Percentiles rank a stretch among this genome's conserved stretches.
Evolutionary conservation across 2,888 invertebrate genomes (phyloP).

Genomic region (Diadromus collaris): DNA sequence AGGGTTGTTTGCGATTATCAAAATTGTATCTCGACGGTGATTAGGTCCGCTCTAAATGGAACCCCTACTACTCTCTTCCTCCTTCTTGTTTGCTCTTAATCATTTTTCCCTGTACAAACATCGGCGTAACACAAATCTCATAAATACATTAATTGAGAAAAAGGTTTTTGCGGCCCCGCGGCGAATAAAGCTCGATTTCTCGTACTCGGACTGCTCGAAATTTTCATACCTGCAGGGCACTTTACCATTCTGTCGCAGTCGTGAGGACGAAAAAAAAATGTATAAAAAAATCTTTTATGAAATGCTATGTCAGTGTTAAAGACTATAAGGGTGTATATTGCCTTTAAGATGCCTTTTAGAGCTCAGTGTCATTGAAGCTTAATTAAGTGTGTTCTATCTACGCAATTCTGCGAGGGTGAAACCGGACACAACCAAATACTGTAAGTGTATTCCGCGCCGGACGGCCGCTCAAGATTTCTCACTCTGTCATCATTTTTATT

Average conservation of each 20-base stretch:
- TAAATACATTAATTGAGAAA: constrained; percentile 78
- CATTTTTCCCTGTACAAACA: constrained; percentile 70
- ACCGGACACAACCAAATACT: too few species aligned
- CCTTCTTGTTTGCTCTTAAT: constrained; percentile 76
- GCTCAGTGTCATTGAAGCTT: too few species aligned
- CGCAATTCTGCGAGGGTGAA: too few species aligned
- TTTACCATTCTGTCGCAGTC: too few species aligned
- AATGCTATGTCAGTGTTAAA: too few species aligned
- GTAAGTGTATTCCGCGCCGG: too few species aligned
- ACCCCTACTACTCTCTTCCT: background rate
- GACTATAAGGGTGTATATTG: too few species aligned
- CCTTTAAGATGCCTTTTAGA: too few species aligned
- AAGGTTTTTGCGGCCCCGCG: constrained; percentile 65
- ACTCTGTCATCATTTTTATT: too few species aligned
- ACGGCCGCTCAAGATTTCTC: too few species aligned
- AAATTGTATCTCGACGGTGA: constrained; percentile 23
- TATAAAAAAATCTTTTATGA: background rate
- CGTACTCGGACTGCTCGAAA: background rate
- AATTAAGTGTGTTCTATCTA: too few species aligned
- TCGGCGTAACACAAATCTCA: constrained; percentile 74
- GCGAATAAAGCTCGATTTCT: constrained; percentile 52
- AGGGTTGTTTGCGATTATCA: constrained; percentile 17
- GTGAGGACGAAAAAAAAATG: too few species aligned
- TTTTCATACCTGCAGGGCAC: background rate
- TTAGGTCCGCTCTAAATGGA: constrained; percentile 31